A percentile compares a stretch with the other conserved stretches of the same genome.
phyloP scores from a whole-genome alignment of 2,113 vertebrate genomes.

The Asarcornis scutulata region DNA sequence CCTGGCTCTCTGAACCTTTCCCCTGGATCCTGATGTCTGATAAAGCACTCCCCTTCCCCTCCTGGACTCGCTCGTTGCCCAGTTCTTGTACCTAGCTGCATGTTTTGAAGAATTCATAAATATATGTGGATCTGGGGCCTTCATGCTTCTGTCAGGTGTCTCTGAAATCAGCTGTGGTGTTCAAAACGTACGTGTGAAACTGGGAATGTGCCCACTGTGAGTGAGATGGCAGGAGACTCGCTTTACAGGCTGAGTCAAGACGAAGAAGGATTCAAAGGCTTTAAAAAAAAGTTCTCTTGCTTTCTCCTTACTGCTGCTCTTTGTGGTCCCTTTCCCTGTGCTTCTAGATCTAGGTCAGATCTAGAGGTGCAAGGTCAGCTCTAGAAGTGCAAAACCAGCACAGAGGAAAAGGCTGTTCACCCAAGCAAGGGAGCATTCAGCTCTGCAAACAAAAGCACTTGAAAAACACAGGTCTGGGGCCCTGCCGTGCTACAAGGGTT shows the following conservation, averaged over 20 bases:
- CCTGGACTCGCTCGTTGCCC: accelerated
- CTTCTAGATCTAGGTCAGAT: background rate
- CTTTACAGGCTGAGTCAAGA: background rate
- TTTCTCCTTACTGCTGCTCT: background rate
- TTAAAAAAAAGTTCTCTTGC: background rate
- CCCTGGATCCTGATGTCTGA: background rate
- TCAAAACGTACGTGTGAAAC: background rate
- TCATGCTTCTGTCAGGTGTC: background rate
- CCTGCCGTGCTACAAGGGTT: background rate
- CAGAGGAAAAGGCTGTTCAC: background rate
- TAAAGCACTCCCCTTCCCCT: background rate
- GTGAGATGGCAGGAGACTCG: background rate
- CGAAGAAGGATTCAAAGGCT: background rate
- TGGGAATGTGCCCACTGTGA: background rate
- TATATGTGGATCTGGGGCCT: background rate
- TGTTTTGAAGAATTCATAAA: background rate
- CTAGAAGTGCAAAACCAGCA: background rate
- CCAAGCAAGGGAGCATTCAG: background rate
- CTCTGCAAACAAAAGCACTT: background rate
- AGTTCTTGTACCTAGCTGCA: background rate
- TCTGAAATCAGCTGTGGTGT: background rate
- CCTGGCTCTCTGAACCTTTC: background rate
- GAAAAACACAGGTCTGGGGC: background rate
- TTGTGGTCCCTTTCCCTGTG: background rate
- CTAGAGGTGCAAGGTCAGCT: background rate